Conservation (phyloP, 1,140 invertebrate genomes). For the Chymomyza costata region DNA sequence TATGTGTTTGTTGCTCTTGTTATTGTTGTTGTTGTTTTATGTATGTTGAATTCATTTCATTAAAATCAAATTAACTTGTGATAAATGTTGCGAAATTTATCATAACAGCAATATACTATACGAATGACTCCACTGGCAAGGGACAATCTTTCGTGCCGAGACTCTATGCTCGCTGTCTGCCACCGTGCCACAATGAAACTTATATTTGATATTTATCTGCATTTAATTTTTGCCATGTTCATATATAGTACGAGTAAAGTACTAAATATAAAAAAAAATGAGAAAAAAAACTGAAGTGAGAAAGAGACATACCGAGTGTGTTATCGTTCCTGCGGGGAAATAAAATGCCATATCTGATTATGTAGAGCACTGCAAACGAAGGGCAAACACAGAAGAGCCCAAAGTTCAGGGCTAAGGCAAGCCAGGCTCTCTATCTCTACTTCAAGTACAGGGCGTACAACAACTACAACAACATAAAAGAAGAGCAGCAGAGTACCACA, state of each 20-base stretch:
- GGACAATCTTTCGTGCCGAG: conserved; percentile 12
- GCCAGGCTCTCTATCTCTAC: too few relatives aligned
- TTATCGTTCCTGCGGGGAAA: conserved; percentile 46
- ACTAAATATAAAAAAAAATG: conserved; percentile 8
- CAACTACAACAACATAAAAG: conserved; percentile 20
- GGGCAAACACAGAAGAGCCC: conserved; percentile 7
- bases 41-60: conserved; percentile 64
- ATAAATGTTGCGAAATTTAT: conserved; percentile 70
- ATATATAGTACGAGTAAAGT: too few relatives aligned
- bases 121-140: conserved; percentile 5
- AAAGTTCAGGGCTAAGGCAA: too few relatives aligned
- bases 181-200: conserved; percentile 62
- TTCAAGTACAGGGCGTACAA: background rate
- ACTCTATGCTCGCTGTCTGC: conserved; percentile 1
- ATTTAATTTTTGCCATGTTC: conserved; percentile 52
- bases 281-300: background rate
- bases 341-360: conserved; percentile 71
- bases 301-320: conserved; percentile 8
- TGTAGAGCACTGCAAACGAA: conserved; percentile 58
- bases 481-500: background rate
- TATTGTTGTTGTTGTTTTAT: background rate
- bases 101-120: conserved; percentile 39
- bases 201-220: conserved; percentile 73
- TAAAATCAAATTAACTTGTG: conserved; percentile 74
- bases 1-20: conserved; percentile 7